Evolutionary conservation across 2,113 vertebrate species (phyloP).

Genomic region (Coreoperca whiteheadi): DNA sequence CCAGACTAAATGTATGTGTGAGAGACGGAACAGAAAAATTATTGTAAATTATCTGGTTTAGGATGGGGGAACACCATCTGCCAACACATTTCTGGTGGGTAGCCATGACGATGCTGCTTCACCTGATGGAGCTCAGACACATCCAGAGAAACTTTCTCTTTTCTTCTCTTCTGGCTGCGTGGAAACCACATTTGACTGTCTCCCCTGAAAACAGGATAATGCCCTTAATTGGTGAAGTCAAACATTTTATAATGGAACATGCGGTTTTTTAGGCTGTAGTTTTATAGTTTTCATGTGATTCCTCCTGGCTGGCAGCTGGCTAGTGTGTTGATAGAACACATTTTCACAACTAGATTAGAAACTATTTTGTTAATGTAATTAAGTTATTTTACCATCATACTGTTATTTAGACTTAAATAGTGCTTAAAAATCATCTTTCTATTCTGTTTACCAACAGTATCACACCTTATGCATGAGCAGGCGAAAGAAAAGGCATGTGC

Average conservation of each 20-base stretch:
- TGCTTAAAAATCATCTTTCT: constrained; percentile 2
- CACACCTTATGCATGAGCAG: constrained; percentile 24
- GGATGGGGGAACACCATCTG: constrained; percentile 3
- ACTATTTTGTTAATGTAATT: constrained; percentile 1
- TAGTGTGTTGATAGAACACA: background rate
- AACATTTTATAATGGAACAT: constrained; percentile 46
- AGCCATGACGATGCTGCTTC: constrained; percentile 23
- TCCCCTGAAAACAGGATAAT: constrained; percentile 15
- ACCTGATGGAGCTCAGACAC: constrained; percentile 10
- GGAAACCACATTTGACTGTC: background rate
- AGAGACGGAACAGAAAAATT: background rate
- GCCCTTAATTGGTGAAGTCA: constrained; percentile 38
- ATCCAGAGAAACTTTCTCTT: background rate
- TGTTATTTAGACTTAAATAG: constrained; percentile 23
- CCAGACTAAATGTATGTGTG: background rate
- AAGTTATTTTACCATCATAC: background rate
- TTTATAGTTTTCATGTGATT: constrained; percentile 43
- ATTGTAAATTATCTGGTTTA: constrained; percentile 20
- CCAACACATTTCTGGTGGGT: constrained; percentile 19
- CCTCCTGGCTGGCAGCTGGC: constrained; percentile 23
- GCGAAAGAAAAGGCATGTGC: background rate
- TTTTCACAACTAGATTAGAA: background rate
- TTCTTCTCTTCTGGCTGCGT: background rate
- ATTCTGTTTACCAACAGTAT: background rate
- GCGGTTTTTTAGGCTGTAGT: constrained; percentile 26